Evolutionary conservation across 2,797 vertebrate species (phyloP), one percentile per base, ranked within the genome.

Genomic region (Tragopan temminckii): DNA sequence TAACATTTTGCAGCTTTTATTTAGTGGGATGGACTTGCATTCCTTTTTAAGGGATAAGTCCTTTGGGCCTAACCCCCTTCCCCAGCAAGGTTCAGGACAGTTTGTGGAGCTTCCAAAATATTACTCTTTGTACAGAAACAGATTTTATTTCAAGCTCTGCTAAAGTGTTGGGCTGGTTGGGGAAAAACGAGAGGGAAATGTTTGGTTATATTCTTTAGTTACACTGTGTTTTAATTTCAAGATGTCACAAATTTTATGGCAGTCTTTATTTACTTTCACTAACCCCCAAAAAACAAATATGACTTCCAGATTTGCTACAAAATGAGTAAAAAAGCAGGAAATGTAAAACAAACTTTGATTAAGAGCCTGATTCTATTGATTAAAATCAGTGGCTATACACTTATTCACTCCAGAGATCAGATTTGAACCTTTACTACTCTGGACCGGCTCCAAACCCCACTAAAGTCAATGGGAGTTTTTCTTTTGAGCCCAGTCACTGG

Each of bases 331-430:
- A 92, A 94, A 77, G 84, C 92, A 92, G 74, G 84, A 94, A 94
- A 94, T 80, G 35, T 80, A 95, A 92, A 89, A 18, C 55, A 92
- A 96, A 79, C 87, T 79, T 92, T 92, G 87, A 93, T 93, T 91
- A 88, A 90, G 85, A 94, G 57, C 38, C 57, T 93, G 87, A 95
- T 95, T 95, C 72, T 89, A 46, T 43, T 93, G 92, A 95, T 94
- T 90, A 94, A 95, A 95, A 88, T 94, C 92, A 77, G 82, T 90
- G 87, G 40, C 75, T 85, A 90, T 93, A 79, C 74, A 88, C 48
- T 63, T 71, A 61, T 29, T 74, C 70, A 90, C 83, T 96, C 42
- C 67, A 79, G 89, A 89, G 88, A 94, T 88, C 89, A 93, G 79
- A 95, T 75, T 61, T 62, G 88, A 90, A 88, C 90, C 90, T 84